A percentile compares a stretch with the other conserved stretches of the same genome.
Conservation (phyloP, 1,140 invertebrate genomes). For the Monomorium pharaonis region DNA sequence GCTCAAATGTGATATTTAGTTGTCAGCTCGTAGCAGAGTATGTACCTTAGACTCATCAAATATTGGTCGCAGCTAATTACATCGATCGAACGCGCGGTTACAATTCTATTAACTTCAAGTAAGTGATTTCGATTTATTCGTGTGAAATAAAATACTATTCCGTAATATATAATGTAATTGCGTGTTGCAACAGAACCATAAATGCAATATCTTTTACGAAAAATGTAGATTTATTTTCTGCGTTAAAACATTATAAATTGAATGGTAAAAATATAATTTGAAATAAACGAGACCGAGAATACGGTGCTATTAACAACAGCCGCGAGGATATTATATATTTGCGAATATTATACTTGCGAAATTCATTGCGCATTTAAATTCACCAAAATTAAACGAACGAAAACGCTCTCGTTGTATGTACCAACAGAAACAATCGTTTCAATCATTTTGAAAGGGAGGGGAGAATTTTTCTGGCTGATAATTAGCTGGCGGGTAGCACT, state of each 20-base stretch:
- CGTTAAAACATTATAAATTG: background rate
- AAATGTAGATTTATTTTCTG: background rate
- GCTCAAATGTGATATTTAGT: constrained; percentile 33
- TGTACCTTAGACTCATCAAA: constrained; percentile 53
- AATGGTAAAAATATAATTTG: background rate
- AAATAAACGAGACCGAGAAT: background rate
- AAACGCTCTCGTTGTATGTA: background rate
- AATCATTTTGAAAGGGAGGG: background rate
- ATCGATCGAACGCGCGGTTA: constrained; percentile 36
- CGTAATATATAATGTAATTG: background rate
- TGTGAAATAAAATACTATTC: background rate
- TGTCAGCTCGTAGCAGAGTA: constrained; percentile 13
- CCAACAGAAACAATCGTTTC: background rate
- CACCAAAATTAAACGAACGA: background rate
- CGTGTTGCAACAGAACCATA: background rate
- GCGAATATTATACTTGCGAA: background rate
- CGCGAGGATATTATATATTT: background rate
- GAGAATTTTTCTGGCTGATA: background rate
- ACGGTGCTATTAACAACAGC: background rate
- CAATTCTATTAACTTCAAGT: constrained; percentile 52
- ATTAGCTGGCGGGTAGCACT: background rate
- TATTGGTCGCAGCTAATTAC: constrained; percentile 42
- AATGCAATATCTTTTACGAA: background rate
- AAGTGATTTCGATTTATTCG: constrained; percentile 37
- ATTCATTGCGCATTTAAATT: background rate